phyloP scores from a whole-genome alignment of 2,888 invertebrate genomes.

The Digitonthophagus gazella region DNA sequence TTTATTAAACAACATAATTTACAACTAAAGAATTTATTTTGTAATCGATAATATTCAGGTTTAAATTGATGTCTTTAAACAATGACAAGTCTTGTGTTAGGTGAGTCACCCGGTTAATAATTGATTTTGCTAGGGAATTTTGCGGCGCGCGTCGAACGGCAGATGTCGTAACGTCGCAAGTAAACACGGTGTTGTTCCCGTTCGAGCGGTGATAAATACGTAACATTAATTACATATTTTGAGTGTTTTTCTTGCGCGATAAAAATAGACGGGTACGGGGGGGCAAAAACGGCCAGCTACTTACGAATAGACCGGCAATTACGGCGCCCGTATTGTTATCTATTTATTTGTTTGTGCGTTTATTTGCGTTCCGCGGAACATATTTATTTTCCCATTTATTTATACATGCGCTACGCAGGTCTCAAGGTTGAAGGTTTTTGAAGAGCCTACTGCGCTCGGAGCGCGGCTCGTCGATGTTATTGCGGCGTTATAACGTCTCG shows the following conservation, averaged over 20 bases:
- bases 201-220: not conserved
- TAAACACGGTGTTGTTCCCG: not conserved
- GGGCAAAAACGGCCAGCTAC: not conserved
- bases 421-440: not conserved
- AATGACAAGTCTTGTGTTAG: not conserved
- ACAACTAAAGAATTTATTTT: not conserved
- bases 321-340: constrained; percentile 18
- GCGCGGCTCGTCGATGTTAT: not conserved
- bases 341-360: constrained; percentile 28
- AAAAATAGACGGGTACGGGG: not conserved
- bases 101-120: not conserved
- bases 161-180: not conserved
- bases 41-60: not conserved
- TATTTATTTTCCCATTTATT: constrained; percentile 27
- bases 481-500: not conserved
- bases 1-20: not conserved
- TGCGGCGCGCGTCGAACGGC: not conserved
- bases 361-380: constrained; percentile 28
- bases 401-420: constrained; percentile 13
- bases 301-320: not conserved
- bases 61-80: not conserved
- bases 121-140: not conserved
- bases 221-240: not conserved
- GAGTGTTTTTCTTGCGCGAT: not conserved
- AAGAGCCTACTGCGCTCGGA: not conserved